phyloP scores from a whole-genome alignment of 2,797 vertebrate species.

The Eutrigla gurnardus region DNA sequence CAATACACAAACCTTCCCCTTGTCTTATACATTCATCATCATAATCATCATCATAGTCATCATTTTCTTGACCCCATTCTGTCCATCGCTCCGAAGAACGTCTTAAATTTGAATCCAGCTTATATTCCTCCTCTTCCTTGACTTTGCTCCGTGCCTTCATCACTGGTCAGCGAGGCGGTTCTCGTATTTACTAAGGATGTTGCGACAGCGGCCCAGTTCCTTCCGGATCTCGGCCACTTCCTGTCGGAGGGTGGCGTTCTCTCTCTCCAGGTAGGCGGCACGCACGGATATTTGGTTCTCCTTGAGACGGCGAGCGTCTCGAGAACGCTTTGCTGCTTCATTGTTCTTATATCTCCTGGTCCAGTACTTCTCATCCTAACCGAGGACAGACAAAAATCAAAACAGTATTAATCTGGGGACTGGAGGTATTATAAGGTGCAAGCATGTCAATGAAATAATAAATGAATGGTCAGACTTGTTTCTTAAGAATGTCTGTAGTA shows the following conservation, averaged over 20 bases:
- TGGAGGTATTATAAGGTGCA: background rate
- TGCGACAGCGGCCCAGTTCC: conserved; percentile 92
- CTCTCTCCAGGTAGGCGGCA: conserved; percentile 93
- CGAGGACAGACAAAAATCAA: conserved; percentile 15
- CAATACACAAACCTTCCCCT: conserved; percentile 72
- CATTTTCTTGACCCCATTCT: conserved; percentile 60
- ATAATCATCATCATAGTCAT: conserved; percentile 62
- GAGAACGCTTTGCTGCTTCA: conserved; percentile 93
- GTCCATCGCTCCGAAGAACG: conserved; percentile 65
- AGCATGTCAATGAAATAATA: conserved; percentile 29
- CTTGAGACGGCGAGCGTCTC: conserved; percentile 93
- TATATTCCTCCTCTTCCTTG: conserved; percentile 53
- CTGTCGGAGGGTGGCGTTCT: conserved; percentile 90
- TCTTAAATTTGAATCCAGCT: conserved; percentile 70
- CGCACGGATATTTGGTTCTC: conserved; percentile 96
- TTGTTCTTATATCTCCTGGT: conserved; percentile 93
- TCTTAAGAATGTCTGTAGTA: conserved; percentile 12
- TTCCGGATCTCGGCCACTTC: conserved; percentile 94
- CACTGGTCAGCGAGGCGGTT: conserved; percentile 90
- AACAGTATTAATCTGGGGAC: conserved; percentile 1
- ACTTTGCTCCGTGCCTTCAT: conserved; percentile 59
- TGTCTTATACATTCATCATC: conserved; percentile 83
- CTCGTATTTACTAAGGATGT: conserved; percentile 92
- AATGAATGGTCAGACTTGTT: conserved; percentile 33
- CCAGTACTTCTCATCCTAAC: conserved; percentile 95